Evolutionary conservation across 2,113 vertebrate species (phyloP).

Genomic region (Leuciscus idus): DNA sequence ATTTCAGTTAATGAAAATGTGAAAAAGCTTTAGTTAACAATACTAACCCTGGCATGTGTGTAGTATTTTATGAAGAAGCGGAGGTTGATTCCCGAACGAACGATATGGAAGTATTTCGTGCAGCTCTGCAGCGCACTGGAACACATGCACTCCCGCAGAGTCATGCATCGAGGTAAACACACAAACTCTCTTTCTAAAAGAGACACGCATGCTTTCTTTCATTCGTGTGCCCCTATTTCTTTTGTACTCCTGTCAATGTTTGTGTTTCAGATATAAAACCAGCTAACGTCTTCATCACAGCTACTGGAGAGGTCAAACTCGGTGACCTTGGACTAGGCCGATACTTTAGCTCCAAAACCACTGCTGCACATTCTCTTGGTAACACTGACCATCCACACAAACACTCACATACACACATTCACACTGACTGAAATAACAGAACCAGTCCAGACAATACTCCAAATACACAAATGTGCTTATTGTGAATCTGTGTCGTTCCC

Average conservation of each 20-base stretch:
- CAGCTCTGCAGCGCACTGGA: conserved; percentile 89
- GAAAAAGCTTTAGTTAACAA: background rate
- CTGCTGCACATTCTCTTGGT: conserved; percentile 88
- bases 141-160: conserved; percentile 89
- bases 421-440: background rate
- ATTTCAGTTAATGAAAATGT: background rate
- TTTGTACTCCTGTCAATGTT: background rate
- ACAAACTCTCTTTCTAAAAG: background rate
- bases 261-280: conserved; percentile 84
- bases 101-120: conserved; percentile 89
- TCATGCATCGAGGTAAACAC: conserved; percentile 85
- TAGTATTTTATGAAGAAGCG: conserved; percentile 91
- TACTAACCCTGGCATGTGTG: conserved; percentile 4
- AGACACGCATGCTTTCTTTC: background rate
- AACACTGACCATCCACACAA: conserved; percentile 27
- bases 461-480: background rate
- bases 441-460: background rate
- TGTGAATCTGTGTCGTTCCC: conserved; percentile 60
- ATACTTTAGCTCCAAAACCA: conserved; percentile 89
- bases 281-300: conserved; percentile 89
- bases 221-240: background rate
- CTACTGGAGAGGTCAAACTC: conserved; percentile 85
- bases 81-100: conserved; percentile 86
- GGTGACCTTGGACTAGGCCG: conserved; percentile 87
- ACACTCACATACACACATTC: too few relatives aligned